Conservation (phyloP, 2,888 invertebrate genomes). For the Chironomus tentans region DNA sequence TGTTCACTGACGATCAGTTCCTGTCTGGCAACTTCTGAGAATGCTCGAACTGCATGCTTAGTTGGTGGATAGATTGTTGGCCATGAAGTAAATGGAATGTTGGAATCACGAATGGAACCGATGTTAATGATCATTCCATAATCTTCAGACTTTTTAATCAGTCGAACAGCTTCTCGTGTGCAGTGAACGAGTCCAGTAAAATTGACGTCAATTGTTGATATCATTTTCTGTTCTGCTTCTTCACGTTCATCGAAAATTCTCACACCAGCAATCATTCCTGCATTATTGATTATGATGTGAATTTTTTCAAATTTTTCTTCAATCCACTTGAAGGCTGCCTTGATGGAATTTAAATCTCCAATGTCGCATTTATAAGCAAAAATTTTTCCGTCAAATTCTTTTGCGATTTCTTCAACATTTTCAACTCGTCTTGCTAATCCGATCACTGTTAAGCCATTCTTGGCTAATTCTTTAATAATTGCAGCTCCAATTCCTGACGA, state of each 20-base stretch:
- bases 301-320: slow-evolving; percentile 45
- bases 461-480: slow-evolving; percentile 40
- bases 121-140: slow-evolving; percentile 44
- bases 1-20: not conserved
- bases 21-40: not conserved
- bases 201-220: slow-evolving; percentile 43
- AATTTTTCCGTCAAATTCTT: slow-evolving; percentile 33
- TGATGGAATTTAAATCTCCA: slow-evolving; percentile 45
- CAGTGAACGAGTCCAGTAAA: slow-evolving; percentile 43
- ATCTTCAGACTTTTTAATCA: slow-evolving; percentile 41
- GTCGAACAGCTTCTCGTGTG: slow-evolving; percentile 42
- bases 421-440: slow-evolving; percentile 45
- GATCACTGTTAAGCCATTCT: slow-evolving; percentile 46
- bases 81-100: slow-evolving; percentile 28
- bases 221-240: slow-evolving; percentile 30
- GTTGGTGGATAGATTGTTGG: not conserved
- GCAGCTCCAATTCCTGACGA: slow-evolving; percentile 46
- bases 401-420: slow-evolving; percentile 36
- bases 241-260: not conserved
- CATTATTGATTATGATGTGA: slow-evolving; percentile 52
- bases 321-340: slow-evolving; percentile 46
- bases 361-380: slow-evolving; percentile 46
- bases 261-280: slow-evolving; percentile 39
- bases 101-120: not conserved
- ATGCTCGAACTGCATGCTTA: not conserved